phyloP scores from a whole-genome alignment of 2,888 invertebrate genomes.

The Helleia helle region DNA sequence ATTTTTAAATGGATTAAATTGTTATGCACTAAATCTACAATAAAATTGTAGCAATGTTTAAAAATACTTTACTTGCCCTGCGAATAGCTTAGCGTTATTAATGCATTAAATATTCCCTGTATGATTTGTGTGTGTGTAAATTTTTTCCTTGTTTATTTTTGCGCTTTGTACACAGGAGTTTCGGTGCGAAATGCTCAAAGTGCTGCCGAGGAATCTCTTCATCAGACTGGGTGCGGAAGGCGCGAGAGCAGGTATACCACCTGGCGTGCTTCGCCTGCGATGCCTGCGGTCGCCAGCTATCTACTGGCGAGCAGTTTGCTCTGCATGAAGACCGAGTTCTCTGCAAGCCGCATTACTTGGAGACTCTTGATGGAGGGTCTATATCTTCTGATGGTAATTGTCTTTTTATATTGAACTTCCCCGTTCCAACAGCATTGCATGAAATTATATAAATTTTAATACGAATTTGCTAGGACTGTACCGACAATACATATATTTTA shows the following conservation, averaged over 20 bases:
- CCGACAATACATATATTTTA: too few species aligned
- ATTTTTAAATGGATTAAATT: too few species aligned
- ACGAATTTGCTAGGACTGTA: too few species aligned
- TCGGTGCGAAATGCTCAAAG: slow-evolving; percentile 96
- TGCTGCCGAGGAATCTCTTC: slow-evolving; percentile 94
- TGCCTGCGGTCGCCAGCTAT: slow-evolving; percentile 92
- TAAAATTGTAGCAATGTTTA: too few species aligned
- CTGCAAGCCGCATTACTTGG: slow-evolving; percentile 97
- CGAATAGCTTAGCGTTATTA: background rate
- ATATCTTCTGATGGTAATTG: slow-evolving; percentile 88
- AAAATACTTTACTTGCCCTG: background rate
- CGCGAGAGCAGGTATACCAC: slow-evolving; percentile 95
- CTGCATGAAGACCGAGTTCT: slow-evolving; percentile 94
- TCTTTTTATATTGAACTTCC: too few species aligned
- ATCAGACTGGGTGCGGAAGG: slow-evolving; percentile 98
- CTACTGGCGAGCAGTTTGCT: slow-evolving; percentile 97
- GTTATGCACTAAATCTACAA: too few species aligned
- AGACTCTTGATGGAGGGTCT: slow-evolving; percentile 93
- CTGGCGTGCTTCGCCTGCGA: slow-evolving; percentile 99
- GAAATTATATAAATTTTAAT: too few species aligned
- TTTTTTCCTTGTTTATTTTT: slow-evolving; percentile 3
- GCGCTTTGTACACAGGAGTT: slow-evolving; percentile 78
- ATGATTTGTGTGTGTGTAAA: background rate
- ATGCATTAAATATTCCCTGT: background rate
- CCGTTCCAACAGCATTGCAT: too few species aligned